phyloP scores from a whole-genome alignment of 2,888 invertebrate species.

The Eupithecia abbreviata region DNA sequence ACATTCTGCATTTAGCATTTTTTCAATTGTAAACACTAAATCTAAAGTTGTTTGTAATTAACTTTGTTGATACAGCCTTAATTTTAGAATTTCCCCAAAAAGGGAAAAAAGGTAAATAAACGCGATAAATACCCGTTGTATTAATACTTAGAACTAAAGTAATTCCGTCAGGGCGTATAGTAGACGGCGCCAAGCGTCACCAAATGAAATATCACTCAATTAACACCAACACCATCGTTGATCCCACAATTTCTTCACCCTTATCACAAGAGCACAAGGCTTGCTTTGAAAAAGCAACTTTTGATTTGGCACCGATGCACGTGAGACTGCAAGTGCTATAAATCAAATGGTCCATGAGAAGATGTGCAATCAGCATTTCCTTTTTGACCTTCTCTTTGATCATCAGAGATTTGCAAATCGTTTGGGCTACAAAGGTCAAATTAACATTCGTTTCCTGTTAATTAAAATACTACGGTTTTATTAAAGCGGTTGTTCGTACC shows the following conservation, averaged over 20 bases:
- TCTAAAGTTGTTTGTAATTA: no score
- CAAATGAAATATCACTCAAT: conserved; percentile 76
- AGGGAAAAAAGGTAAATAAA: no score
- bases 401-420: conserved; percentile 55
- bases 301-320: conserved; percentile 51
- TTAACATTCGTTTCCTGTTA: conserved; percentile 38
- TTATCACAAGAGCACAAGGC: conserved; percentile 49
- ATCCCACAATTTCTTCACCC: conserved; percentile 40
- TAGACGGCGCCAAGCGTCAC: conserved; percentile 72
- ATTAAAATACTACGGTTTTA: conserved; percentile 37
- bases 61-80: no score
- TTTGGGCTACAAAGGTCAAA: conserved; percentile 37
- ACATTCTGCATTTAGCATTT: no score
- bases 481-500: conserved; percentile 24
- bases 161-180: conserved; percentile 73
- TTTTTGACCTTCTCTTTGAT: conserved; percentile 59
- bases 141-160: conserved; percentile 23
- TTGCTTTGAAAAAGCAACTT: conserved; percentile 43
- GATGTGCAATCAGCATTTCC: conserved; percentile 73
- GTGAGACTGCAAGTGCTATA: conserved; percentile 51
- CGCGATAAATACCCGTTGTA: no score
- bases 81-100: no score
- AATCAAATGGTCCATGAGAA: conserved; percentile 69
- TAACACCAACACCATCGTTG: conserved; percentile 61
- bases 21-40: no score